Conservation (phyloP, 2,113 vertebrate genomes). For the Nasalis larvatus region DNA sequence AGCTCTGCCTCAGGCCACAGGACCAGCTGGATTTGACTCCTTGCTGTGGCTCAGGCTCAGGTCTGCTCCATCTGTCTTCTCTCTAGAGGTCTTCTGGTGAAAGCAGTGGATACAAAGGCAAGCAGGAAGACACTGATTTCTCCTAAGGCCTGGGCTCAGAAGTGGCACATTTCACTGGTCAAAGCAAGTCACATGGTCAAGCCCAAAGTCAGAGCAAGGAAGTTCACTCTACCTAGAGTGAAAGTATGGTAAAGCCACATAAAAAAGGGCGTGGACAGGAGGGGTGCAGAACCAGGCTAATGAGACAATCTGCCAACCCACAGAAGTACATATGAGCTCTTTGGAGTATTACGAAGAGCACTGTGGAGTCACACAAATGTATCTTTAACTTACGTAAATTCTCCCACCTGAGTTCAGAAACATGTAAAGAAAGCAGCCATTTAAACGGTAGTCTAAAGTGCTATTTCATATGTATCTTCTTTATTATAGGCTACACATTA, state of each 20-base stretch:
- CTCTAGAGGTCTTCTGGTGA: background rate
- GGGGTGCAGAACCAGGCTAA: background rate
- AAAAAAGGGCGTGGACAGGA: background rate
- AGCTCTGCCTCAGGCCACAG: background rate
- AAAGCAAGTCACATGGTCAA: background rate
- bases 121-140: background rate
- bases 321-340: background rate
- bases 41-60: background rate
- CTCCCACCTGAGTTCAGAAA: background rate
- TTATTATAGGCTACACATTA: background rate
- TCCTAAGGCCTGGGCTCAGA: background rate
- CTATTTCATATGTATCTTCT: background rate
- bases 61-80: background rate
- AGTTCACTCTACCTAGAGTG: background rate
- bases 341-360: fast-evolving
- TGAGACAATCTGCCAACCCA: too few relatives aligned
- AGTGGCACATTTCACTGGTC: background rate
- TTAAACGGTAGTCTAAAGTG: background rate
- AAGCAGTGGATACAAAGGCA: background rate
- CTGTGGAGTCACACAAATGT: background rate
- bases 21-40: background rate
- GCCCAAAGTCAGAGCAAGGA: background rate
- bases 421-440: background rate
- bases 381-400: background rate
- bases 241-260: too few relatives aligned